Evolutionary conservation across 2,113 vertebrate genomes (phyloP).

Genomic region (Elanoides forficatus): DNA sequence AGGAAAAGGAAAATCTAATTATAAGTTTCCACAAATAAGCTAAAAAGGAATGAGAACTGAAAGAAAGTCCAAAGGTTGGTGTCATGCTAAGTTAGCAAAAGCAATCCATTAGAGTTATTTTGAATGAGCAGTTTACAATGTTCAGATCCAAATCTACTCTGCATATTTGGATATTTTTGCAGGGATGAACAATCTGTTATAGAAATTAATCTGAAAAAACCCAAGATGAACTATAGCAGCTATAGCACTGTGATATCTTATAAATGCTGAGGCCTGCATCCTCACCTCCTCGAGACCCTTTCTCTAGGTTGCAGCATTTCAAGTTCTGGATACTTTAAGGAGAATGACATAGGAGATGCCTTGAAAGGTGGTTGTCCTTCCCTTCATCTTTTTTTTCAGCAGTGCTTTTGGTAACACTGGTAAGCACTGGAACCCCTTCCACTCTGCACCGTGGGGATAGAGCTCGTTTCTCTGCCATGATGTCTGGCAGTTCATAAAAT

Average conservation of each 20-base stretch:
- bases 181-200: background rate
- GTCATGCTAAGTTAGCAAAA: slow-evolving; percentile 29
- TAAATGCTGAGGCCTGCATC: background rate
- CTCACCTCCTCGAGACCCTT: background rate
- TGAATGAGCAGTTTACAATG: background rate
- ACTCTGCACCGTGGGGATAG: background rate
- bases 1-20: slow-evolving; percentile 65
- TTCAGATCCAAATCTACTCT: background rate
- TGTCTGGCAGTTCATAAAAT: background rate
- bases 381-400: background rate
- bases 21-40: slow-evolving; percentile 63
- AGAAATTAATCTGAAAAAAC: background rate
- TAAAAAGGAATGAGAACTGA: slow-evolving; percentile 30
- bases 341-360: background rate
- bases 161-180: background rate
- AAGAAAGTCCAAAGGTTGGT: slow-evolving; percentile 27
- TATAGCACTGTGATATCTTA: background rate
- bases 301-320: background rate
- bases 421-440: background rate
- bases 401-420: background rate
- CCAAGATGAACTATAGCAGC: background rate
- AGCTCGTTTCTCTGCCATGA: background rate
- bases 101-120: background rate
- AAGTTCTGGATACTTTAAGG: background rate
- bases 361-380: background rate